Evolutionary conservation across 2,797 vertebrate genomes (phyloP), one percentile per base, ranked within the genome.

Genomic region (Pterois miles): DNA sequence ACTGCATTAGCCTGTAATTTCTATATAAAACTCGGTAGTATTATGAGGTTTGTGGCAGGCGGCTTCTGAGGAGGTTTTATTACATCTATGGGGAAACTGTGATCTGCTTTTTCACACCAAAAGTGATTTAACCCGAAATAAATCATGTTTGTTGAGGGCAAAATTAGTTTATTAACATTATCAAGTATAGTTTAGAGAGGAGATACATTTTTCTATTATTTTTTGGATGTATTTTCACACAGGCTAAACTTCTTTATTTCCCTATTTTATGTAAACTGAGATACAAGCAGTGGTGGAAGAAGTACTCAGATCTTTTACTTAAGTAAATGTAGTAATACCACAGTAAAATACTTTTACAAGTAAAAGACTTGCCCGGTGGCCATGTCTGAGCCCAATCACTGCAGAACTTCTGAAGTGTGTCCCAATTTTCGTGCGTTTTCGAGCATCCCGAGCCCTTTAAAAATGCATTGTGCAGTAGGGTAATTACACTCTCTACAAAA

Each of bases 11-110:
- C 20, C 52, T 36, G 40, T 66, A 68, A 82, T 64, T 20, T 14
- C 56, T 36, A 65, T 69, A 12, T 6, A 27, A 50, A 34, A 4
- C n/a, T 59, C 43, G 2, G 46, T 12, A 3, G 20, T 31, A 22
- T 68, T 12, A 65, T 71, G 50, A 82, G 38, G 40, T 58, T 74
- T 68, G 33, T 5, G 53, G 62, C 62, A 2, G 16, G 23, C 23
- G 9, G 48, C 13, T 20, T 29, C 46, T 8, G 6, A 16, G 23
- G 5, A 59, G 57, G 20, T 18, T 79, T 80, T 63, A 80, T 74
- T 80, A 74, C 1, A 12, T 58, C 74, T 64, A 57, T 2, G 25
- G 6, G 63, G 9, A 52, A 65, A 74, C 1, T 38, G 16, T 5
- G 27, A 74, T 53, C n/a, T 22, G 36, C 10, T 64, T 60, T 65